A percentile compares a stretch with the other conserved stretches of the same genome.
These are phyloP conservation scores for Coboldia fuscipes DNA, from an alignment of 1,140 invertebrate species.

Conservation along the genomic window DNA sequence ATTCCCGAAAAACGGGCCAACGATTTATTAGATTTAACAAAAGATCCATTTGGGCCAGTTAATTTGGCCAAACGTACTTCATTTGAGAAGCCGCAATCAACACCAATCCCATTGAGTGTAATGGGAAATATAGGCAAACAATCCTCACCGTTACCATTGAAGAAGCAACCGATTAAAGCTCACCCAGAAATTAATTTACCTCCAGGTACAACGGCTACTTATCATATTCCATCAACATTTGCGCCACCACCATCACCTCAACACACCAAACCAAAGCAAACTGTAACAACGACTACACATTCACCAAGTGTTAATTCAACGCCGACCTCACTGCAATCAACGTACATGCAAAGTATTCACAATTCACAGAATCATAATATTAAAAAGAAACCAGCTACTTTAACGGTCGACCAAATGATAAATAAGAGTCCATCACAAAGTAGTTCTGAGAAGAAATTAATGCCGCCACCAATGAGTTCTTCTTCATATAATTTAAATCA, in stretches of 20 bases:
- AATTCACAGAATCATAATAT: conserved; percentile 3
- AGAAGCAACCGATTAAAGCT: too few species aligned
- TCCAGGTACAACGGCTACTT: neutral
- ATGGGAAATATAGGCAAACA: too few species aligned
- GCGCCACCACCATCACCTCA: neutral
- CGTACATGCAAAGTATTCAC: conserved; percentile 1
- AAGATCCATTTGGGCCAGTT: too few species aligned
- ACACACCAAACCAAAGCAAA: too few species aligned
- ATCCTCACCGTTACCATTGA: conserved; percentile 14
- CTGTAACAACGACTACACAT: neutral
- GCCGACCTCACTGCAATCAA: neutral
- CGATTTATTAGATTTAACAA: conserved; percentile 17
- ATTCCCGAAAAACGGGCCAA: too few species aligned
- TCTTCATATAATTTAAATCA: too few species aligned
- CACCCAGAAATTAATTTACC: neutral
- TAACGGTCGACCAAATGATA: neutral
- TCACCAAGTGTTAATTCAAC: conserved; percentile 1
- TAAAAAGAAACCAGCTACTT: neutral
- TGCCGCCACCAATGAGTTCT: too few species aligned
- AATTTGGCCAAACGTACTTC: too few species aligned
- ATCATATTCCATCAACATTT: neutral
- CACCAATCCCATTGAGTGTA: too few species aligned
- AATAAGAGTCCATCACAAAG: neutral
- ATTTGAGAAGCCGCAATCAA: too few species aligned
- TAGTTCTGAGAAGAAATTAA: too few species aligned